Conservation (phyloP, 1,140 invertebrate genomes). For the Eriocheir sinensis region DNA sequence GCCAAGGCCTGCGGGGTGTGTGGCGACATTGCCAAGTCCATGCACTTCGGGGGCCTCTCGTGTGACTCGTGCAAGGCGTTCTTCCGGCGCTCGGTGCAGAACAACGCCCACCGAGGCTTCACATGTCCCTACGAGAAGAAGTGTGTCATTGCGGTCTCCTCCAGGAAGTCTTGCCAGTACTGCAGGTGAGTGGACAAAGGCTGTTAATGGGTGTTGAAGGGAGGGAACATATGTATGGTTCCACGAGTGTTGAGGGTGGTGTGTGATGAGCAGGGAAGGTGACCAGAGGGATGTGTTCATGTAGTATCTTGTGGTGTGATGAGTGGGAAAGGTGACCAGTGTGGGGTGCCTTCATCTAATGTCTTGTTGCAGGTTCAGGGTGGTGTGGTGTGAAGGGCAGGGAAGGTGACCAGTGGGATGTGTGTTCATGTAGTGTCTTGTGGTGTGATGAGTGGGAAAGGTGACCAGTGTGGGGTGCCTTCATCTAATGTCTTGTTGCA, state of each 20-base stretch:
- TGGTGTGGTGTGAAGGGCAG: no score
- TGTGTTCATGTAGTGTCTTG: no score
- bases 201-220: neutral
- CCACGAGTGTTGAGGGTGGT: no score
- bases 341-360: neutral
- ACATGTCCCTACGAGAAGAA: constrained; percentile 81
- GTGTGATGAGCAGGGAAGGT: neutral
- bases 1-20: constrained; percentile 80
- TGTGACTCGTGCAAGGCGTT: constrained; percentile 81
- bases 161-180: constrained; percentile 81
- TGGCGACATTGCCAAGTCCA: constrained; percentile 79
- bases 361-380: no score
- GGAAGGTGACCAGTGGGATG: no score
- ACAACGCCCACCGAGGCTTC: constrained; percentile 81
- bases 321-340: neutral
- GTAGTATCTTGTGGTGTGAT: neutral
- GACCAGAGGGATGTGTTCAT: neutral
- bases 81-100: constrained; percentile 81
- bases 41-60: constrained; percentile 80
- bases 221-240: neutral
- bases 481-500: neutral
- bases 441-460: no score
- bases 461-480: no score
- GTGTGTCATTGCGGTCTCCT: constrained; percentile 81
- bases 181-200: constrained; percentile 79